Evolutionary conservation across 2,797 vertebrate species (phyloP).

Genomic region (Sparidentex hasta): DNA sequence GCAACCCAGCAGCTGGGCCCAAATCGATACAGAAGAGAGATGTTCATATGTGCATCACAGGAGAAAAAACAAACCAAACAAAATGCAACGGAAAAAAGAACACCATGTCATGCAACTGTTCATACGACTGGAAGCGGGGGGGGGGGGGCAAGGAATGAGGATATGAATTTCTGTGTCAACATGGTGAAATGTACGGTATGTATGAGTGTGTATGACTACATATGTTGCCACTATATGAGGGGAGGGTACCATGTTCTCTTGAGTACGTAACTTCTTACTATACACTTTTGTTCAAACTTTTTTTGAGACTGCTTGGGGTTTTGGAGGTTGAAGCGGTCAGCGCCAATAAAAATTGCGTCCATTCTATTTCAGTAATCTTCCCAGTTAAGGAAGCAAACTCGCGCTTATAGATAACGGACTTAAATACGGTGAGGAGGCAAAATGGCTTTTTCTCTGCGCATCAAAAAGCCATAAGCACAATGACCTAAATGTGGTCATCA

Average conservation of each 20-base stretch:
- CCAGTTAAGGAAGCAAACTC: constrained; percentile 43
- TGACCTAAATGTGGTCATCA: constrained; percentile 55
- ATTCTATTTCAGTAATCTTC: constrained; percentile 63
- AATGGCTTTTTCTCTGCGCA: constrained; percentile 58
- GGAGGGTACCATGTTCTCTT: constrained; percentile 69
- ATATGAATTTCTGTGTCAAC: constrained; percentile 98
- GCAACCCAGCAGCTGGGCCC: constrained; percentile 67
- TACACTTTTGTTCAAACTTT: constrained; percentile 56
- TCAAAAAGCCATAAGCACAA: constrained; percentile 50
- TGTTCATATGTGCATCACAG: constrained; percentile 86
- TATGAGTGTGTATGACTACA: constrained; percentile 84
- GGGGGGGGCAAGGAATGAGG: constrained; percentile 85
- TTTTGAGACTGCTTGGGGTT: constrained; percentile 77
- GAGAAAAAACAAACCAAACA: constrained; percentile 58
- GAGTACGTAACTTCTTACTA: constrained; percentile 20
- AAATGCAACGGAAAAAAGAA: constrained; percentile 69
- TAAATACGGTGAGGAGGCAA: constrained; percentile 43
- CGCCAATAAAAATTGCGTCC: constrained; percentile 34
- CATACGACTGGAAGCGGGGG: constrained; percentile 85
- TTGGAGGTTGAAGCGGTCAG: constrained; percentile 49
- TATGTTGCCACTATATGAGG: constrained; percentile 77
- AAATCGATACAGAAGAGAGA: constrained; percentile 77
- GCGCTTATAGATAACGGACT: constrained; percentile 53
- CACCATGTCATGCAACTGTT: constrained; percentile 88
- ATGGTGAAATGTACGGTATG: constrained; percentile 82